phyloP scores from a whole-genome alignment of 2,888 invertebrate species.

The Anoncus sp. region DNA sequence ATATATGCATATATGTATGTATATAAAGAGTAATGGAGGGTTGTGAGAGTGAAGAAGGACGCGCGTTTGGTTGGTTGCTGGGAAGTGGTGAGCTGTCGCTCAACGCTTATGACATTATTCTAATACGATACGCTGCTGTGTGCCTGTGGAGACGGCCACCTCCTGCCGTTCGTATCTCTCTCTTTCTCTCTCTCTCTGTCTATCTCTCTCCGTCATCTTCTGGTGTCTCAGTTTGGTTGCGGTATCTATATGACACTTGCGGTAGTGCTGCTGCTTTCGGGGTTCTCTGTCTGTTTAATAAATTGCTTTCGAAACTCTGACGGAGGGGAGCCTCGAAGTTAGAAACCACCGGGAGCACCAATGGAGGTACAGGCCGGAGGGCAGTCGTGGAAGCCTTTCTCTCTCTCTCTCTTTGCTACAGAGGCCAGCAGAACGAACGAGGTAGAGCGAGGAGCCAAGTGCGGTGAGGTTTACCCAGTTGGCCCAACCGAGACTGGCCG shows the following conservation, averaged over 20 bases:
- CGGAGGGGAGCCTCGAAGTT: slow-evolving; percentile 50
- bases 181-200: slow-evolving; percentile 1
- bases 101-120: slow-evolving; percentile 70
- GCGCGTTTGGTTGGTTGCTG: slow-evolving; percentile 42
- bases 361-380: slow-evolving; percentile 32
- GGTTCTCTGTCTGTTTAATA: slow-evolving; percentile 64
- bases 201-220: neutral
- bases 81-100: slow-evolving; percentile 62
- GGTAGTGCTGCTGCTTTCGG: slow-evolving; percentile 36
- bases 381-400: slow-evolving; percentile 46
- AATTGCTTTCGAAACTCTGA: slow-evolving; percentile 64
- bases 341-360: slow-evolving; percentile 56
- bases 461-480: slow-evolving; percentile 57
- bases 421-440: slow-evolving; percentile 15
- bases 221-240: slow-evolving; percentile 20
- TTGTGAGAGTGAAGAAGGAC: slow-evolving; percentile 28
- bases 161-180: slow-evolving; percentile 32
- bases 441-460: slow-evolving; percentile 44
- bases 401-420: slow-evolving; percentile 23
- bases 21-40: slow-evolving; percentile 7
- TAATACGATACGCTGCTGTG: slow-evolving; percentile 62
- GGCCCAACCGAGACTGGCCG: slow-evolving; percentile 64
- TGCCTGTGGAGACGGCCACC: slow-evolving; percentile 56
- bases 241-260: slow-evolving; percentile 34
- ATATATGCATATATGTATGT: neutral